Evolutionary conservation across 2,113 vertebrate genomes (phyloP).

Genomic region (Talpa occidentalis): DNA sequence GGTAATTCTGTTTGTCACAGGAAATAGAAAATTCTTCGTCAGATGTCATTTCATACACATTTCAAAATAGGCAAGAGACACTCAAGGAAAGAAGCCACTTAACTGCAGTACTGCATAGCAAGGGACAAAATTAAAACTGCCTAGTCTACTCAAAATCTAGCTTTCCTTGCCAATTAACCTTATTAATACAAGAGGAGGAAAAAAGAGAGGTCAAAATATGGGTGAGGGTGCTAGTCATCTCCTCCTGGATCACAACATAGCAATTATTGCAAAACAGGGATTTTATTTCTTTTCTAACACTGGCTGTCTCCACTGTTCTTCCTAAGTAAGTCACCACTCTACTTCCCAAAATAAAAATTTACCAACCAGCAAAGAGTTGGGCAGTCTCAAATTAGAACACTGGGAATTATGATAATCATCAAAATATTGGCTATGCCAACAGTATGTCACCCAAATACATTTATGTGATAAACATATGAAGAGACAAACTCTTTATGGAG

Average conservation of each 20-base stretch:
- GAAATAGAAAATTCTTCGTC: conserved; percentile 29
- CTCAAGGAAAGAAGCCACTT: conserved; percentile 42
- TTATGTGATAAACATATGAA: background rate
- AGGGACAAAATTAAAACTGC: conserved; percentile 67
- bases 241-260: conserved; percentile 40
- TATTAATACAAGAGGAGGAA: conserved; percentile 59
- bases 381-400: background rate
- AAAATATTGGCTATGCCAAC: conserved; percentile 27
- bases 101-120: background rate
- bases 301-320: background rate
- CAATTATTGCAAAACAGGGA: background rate
- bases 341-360: background rate
- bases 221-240: conserved; percentile 18
- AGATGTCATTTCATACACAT: conserved; percentile 10
- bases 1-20: background rate
- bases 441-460: background rate
- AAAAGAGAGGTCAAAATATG: background rate
- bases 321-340: background rate
- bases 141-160: conserved; percentile 73
- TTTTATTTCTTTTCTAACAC: conserved; percentile 36
- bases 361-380: background rate
- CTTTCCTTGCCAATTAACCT: conserved; percentile 75
- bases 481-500: background rate
- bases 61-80: conserved; percentile 56
- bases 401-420: background rate